phyloP scores from a whole-genome alignment of 64 coral and sea anemone genomes.

The Dendronephthya gigantea region DNA sequence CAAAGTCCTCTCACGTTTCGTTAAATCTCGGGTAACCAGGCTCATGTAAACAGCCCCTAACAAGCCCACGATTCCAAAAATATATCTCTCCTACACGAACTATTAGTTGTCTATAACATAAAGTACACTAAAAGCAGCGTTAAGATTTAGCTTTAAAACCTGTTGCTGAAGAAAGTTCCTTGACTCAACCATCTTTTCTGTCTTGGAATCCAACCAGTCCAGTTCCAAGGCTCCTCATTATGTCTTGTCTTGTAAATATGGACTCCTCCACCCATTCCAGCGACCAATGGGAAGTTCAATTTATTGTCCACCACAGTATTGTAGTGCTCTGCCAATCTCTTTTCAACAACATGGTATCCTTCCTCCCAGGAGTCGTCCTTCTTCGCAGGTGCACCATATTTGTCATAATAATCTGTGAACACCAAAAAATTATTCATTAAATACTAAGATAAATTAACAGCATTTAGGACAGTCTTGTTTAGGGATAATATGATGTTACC shows the following conservation, averaged over 20 bases:
- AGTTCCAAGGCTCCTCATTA: not conserved
- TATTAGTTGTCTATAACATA: no score
- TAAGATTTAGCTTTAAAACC: no score
- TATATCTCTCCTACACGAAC: no score
- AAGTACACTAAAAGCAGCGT: no score
- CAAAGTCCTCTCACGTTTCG: no score
- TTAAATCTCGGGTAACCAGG: no score
- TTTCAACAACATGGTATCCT: slow-evolving; percentile 14
- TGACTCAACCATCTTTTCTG: not conserved
- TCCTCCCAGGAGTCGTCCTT: not conserved
- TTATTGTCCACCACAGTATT: not conserved
- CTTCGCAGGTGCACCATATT: not conserved
- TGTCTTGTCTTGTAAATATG: not conserved
- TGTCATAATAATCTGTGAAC: not conserved
- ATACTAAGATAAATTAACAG: no score
- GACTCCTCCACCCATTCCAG: not conserved
- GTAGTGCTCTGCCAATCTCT: slow-evolving; percentile 1
- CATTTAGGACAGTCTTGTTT: no score
- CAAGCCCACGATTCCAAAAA: no score
- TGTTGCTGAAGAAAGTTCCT: slow-evolving; percentile 1
- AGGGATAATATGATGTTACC: no score
- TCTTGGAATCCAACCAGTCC: not conserved
- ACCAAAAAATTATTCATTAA: no score
- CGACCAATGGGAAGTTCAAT: not conserved
- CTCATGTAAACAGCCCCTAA: no score